phyloP scores from a whole-genome alignment of 2,113 vertebrate species.

The Ptilorrhoa leucosticta region DNA sequence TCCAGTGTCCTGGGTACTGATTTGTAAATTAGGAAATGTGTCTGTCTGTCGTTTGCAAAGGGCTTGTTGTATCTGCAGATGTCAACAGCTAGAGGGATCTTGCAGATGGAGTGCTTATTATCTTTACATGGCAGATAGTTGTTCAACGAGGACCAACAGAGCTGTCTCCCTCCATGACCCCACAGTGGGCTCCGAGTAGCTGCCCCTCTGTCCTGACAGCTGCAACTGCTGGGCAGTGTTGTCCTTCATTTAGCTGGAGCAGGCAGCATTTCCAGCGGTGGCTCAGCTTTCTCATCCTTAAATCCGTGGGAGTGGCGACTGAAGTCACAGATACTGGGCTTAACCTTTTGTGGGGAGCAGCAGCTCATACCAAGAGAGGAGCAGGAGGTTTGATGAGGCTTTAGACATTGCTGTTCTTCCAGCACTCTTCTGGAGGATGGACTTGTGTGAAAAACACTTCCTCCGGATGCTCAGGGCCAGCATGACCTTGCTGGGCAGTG shows the following conservation, averaged over 20 bases:
- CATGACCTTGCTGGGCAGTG: background rate
- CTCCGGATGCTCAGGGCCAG: background rate
- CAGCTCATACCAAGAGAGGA: background rate
- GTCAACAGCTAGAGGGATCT: background rate
- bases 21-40: background rate
- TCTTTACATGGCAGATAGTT: background rate
- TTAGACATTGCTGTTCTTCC: background rate
- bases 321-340: background rate
- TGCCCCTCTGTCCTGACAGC: background rate
- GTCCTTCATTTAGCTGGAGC: background rate
- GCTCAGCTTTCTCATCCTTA: background rate
- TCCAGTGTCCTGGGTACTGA: background rate
- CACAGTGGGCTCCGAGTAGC: rapidly evolving
- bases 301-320: background rate
- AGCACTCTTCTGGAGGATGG: background rate
- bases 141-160: background rate
- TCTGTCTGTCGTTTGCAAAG: background rate
- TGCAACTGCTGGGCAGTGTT: background rate
- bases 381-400: background rate
- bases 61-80: background rate
- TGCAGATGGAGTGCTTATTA: background rate
- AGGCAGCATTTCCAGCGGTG: background rate
- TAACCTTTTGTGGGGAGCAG: background rate
- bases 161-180: background rate
- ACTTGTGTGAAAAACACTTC: background rate